Conservation (phyloP, 2,113 vertebrate species). For the Clarias gariepinus region DNA sequence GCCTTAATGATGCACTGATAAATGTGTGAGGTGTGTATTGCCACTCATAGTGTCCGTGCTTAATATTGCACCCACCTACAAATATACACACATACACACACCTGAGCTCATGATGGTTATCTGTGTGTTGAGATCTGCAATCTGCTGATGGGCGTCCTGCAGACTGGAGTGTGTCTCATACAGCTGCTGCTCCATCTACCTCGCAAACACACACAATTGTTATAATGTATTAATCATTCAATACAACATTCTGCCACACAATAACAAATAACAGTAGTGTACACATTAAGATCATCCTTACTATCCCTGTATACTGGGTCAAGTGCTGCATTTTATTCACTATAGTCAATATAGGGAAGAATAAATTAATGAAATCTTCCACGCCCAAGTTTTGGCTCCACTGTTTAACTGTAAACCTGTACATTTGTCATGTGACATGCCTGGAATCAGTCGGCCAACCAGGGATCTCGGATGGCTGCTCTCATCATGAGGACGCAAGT, state of each 20-base stretch:
- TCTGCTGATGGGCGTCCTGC: constrained; percentile 64
- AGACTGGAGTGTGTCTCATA: constrained; percentile 55
- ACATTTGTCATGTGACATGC: too few species aligned
- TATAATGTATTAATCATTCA: neutral
- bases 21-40: neutral
- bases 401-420: too few species aligned
- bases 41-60: neutral
- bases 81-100: constrained; percentile 36
- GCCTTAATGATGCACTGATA: neutral
- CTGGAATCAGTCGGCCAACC: too few species aligned
- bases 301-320: neutral
- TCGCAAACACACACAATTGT: too few species aligned
- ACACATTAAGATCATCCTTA: neutral
- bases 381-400: too few species aligned
- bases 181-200: constrained; percentile 66
- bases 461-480: too few species aligned
- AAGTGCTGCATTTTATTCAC: neutral
- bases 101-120: constrained; percentile 72
- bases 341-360: neutral
- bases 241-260: neutral
- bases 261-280: neutral
- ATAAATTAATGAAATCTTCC: too few species aligned
- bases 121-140: constrained; percentile 69
- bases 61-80: neutral
- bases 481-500: too few species aligned